Conservation (phyloP, 2,113 vertebrate species). For the Hyperopisus bebe region DNA sequence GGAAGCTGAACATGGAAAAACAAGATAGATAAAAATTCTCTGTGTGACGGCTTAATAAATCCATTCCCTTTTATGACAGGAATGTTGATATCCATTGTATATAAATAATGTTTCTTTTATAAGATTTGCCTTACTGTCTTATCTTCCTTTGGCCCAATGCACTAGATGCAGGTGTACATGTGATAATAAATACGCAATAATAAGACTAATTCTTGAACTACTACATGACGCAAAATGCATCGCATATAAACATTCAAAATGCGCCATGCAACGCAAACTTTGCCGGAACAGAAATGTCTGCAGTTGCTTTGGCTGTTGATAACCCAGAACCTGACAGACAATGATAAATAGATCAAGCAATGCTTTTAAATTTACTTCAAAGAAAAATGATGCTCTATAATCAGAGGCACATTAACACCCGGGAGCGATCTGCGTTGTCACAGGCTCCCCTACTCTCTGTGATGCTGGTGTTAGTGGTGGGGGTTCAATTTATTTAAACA, state of each 20-base stretch:
- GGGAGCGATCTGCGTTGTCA: neutral
- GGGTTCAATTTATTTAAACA: neutral
- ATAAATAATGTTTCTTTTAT: neutral
- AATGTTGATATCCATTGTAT: neutral
- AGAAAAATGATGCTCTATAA: neutral
- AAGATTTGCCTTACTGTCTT: neutral
- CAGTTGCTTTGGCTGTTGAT: neutral
- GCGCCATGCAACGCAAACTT: neutral
- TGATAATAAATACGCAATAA: neutral
- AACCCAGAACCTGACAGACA: neutral
- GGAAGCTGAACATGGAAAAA: neutral
- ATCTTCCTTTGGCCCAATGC: neutral
- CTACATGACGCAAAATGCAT: neutral
- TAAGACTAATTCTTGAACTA: neutral
- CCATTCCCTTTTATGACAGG: neutral
- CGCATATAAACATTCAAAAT: neutral
- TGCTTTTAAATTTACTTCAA: neutral
- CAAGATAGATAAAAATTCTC: neutral
- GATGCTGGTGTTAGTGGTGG: neutral
- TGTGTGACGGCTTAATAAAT: neutral
- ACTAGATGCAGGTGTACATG: neutral
- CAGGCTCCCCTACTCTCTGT: neutral
- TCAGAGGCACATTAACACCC: neutral
- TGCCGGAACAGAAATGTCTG: neutral
- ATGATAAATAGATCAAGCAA: neutral